These are phyloP conservation scores for Urocolius indicus DNA, from an alignment of 2,113 vertebrate genomes.

Conservation along the genomic window DNA sequence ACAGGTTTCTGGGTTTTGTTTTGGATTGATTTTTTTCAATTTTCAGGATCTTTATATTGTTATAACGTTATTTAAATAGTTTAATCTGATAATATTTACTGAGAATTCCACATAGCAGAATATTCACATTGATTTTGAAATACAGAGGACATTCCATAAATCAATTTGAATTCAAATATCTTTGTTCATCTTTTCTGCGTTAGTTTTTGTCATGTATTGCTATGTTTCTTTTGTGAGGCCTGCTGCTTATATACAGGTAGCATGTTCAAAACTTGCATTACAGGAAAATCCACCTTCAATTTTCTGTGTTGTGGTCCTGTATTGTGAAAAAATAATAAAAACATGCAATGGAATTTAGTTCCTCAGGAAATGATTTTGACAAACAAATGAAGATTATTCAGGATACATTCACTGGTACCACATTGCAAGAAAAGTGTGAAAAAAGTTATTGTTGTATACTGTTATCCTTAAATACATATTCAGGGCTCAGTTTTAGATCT, in stretches of 20 bases:
- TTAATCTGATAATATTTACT: background rate
- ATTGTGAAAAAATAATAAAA: background rate
- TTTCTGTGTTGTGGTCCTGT: background rate
- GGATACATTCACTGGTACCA: background rate
- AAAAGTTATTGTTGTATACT: conserved; percentile 19
- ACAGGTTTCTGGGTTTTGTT: background rate
- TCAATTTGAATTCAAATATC: background rate
- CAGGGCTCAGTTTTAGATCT: conserved; percentile 22
- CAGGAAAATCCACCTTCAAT: background rate
- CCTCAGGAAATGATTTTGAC: background rate
- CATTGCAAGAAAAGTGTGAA: background rate
- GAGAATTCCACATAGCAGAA: background rate
- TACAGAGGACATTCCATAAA: background rate
- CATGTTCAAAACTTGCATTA: background rate
- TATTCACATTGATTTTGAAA: background rate
- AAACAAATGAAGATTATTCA: background rate
- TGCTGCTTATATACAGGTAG: background rate
- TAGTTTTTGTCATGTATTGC: background rate
- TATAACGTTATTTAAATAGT: background rate
- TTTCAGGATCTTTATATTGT: background rate
- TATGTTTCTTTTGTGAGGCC: background rate
- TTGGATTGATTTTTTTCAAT: background rate
- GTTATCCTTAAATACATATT: conserved; percentile 16
- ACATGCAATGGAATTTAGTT: background rate
- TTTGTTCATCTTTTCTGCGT: background rate